These are phyloP conservation scores for Mixornis gularis DNA, from an alignment of 2,113 vertebrate species.

Conservation along the genomic window DNA sequence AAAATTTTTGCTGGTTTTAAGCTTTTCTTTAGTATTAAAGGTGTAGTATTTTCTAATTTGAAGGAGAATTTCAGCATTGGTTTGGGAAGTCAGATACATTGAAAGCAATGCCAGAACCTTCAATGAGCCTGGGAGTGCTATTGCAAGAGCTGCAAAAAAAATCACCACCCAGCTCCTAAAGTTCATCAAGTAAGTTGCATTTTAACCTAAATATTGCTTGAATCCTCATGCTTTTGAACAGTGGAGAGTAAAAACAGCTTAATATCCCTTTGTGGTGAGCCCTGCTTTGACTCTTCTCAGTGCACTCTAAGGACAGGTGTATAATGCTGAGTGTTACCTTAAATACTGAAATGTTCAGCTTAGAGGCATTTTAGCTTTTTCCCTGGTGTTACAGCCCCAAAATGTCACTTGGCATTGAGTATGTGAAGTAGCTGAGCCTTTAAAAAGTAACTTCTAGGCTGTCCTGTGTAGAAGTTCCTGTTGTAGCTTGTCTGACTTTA, in stretches of 20 bases:
- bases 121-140: conserved; percentile 94
- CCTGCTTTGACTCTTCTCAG: neutral
- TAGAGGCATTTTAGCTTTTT: neutral
- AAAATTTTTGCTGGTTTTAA: neutral
- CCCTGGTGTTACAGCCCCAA: neutral
- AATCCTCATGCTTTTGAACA: rapidly evolving
- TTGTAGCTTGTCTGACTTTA: neutral
- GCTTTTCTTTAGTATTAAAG: neutral
- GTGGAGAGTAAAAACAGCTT: neutral
- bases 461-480: neutral
- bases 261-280: neutral
- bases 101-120: conserved; percentile 93
- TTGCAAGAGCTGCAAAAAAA: conserved; percentile 89
- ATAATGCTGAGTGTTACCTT: neutral
- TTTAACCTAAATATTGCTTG: neutral
- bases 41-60: conserved; percentile 1
- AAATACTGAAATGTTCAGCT: neutral
- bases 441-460: neutral
- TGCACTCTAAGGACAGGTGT: neutral
- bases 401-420: neutral
- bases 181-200: conserved; percentile 86
- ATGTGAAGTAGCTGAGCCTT: neutral
- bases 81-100: conserved; percentile 94
- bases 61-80: conserved; percentile 90
- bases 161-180: conserved; percentile 90